Conservation (phyloP, 2,113 vertebrate genomes). For the Rhea americana region DNA sequence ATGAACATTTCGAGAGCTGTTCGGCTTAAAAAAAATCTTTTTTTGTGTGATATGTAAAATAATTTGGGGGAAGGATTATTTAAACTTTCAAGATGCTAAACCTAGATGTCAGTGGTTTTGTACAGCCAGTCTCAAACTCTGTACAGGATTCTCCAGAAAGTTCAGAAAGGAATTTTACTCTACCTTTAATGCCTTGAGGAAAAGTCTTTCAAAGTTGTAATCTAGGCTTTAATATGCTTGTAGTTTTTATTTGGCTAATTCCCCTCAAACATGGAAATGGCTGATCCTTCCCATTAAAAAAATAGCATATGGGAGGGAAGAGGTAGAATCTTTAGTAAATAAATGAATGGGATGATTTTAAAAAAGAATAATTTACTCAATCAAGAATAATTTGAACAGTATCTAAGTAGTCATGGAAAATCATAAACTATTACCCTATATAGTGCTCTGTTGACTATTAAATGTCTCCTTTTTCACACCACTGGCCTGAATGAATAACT, state of each 20-base stretch:
- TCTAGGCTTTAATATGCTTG: neutral
- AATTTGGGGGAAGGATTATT: neutral
- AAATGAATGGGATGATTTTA: slow-evolving; percentile 55
- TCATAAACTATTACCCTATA: slow-evolving; percentile 78
- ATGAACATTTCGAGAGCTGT: accelerated
- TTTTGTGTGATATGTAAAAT: neutral
- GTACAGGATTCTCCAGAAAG: neutral
- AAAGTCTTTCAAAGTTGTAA: slow-evolving; percentile 33
- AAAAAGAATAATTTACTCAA: slow-evolving; percentile 64
- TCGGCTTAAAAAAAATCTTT: neutral
- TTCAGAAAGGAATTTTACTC: neutral
- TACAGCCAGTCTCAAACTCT: neutral
- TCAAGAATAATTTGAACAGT: slow-evolving; percentile 66
- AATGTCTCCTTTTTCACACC: slow-evolving; percentile 79
- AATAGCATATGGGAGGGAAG: neutral
- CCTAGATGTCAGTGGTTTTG: neutral
- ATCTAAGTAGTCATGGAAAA: slow-evolving; percentile 72
- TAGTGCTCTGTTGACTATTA: slow-evolving; percentile 77
- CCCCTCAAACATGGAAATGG: neutral
- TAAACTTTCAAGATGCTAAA: neutral
- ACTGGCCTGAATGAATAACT: slow-evolving; percentile 77
- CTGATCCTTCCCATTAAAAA: neutral
- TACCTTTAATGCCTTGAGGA: neutral
- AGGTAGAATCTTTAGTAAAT: slow-evolving; percentile 46
- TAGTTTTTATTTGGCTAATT: neutral